Conservation (phyloP, 2,113 vertebrate genomes). For the Nerophis lumbriciformis region DNA sequence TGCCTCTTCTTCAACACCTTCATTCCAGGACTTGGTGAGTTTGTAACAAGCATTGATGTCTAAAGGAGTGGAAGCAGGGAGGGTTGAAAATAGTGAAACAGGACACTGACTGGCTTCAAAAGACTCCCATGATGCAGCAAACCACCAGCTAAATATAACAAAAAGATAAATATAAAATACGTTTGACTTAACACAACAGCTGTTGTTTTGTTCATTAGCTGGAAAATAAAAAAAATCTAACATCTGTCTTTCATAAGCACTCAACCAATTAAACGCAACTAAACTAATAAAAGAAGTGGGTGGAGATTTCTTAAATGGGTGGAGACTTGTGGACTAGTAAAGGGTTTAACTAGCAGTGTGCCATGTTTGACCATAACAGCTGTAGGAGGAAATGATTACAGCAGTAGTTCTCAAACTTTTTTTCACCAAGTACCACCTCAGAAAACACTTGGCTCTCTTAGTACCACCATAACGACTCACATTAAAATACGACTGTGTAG, state of each 20-base stretch:
- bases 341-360: too few species aligned
- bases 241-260: background rate
- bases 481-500: too few species aligned
- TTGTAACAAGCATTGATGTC: background rate
- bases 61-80: background rate
- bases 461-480: too few species aligned
- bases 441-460: too few species aligned
- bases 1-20: constrained; percentile 97
- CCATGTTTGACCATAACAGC: too few species aligned
- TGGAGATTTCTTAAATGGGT: too few species aligned
- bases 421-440: too few species aligned
- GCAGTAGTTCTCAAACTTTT: too few species aligned
- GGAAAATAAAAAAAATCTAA: background rate
- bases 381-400: too few species aligned
- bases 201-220: background rate
- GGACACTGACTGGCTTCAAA: background rate
- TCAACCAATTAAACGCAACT: too few species aligned
- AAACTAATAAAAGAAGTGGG: too few species aligned
- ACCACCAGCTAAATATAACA: background rate
- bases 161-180: background rate
- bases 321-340: too few species aligned
- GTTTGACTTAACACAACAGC: background rate
- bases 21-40: constrained; percentile 92
- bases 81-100: constrained; percentile 12
- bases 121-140: background rate